Base-by-base conservation (phyloP, 2,113 vertebrate species). In the Proterorhinus semilunaris region DNA sequence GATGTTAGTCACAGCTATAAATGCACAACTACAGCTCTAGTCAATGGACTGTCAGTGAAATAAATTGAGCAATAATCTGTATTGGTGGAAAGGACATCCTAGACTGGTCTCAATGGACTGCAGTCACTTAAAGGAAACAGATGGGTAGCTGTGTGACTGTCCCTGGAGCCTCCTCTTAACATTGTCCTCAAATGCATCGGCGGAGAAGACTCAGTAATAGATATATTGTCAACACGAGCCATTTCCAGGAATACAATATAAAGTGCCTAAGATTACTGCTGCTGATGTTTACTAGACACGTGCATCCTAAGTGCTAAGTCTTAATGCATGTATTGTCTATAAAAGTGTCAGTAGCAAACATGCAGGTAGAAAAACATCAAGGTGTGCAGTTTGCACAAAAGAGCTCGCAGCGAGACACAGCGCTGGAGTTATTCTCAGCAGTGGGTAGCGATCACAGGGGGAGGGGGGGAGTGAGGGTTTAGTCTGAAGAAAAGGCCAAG, bases 81-180 rank as follows among this genome's bases (percentile, higher is more conserved):
- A 61, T 16, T 67, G 57, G 61, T 62, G 55, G 43, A 75, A 51
- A 79, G 48, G 52, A 81, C 71, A 71, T 74, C 51, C 71, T 46
- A 83, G 69, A 66, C 70, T 54, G 64, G 62, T 80, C 86, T 86
- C 78, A 70, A 52, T 45, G 68, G 80, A 75, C 62, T 66, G 44
- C 53, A 75, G 75, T 80, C 64, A 80, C 78, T 75, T 75, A 80
- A 71, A 86, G 68, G 77, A 78, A 69, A 76, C 79, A 79, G 81
- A 87, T 83, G 81, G 75, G 64, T 80, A 65, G 53, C 58, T 64
- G 43, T 62, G 50, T 74, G 54, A 68, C 78, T 78, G 69, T 66
- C 50, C 27, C 64, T 58, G 52, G 59, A 58, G 27, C 68, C 10
- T 53, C 62, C 71, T 80, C 62, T 66, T 57, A 54, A 66, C 57